Evolutionary conservation across 2,888 invertebrate species (phyloP).

Genomic region (Diarsia brunnea): DNA sequence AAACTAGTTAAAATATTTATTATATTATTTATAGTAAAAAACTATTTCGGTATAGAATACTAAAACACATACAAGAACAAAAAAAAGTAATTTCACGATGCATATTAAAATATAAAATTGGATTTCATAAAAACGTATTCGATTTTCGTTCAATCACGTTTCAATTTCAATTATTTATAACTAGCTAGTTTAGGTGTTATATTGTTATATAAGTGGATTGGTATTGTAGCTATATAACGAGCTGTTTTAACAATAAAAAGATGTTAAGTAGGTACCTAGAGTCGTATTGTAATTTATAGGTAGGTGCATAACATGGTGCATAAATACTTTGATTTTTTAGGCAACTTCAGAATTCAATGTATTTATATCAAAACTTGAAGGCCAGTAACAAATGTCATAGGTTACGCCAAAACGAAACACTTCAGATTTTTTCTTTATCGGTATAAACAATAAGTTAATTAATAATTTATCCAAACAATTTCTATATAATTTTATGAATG

Average conservation of each 20-base stretch:
- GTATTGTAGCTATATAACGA: conserved; percentile 14
- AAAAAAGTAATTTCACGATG: conserved; percentile 19
- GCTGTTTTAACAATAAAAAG: conserved; percentile 18
- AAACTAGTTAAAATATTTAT: conserved; percentile 38
- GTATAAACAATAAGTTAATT: no score
- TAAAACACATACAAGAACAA: not conserved
- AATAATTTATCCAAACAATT: no score
- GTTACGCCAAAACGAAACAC: no score
- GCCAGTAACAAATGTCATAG: not conserved
- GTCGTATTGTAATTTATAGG: not conserved
- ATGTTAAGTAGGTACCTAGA: not conserved
- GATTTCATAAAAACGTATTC: conserved; percentile 48
- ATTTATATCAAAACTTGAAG: not conserved
- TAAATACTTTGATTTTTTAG: not conserved
- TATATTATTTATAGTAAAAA: conserved; percentile 19
- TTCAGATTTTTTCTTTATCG: no score
- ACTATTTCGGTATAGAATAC: conserved; percentile 24
- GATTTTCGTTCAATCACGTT: conserved; percentile 43
- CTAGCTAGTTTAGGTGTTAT: conserved; percentile 16
- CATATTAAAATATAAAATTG: conserved; percentile 51
- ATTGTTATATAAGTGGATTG: conserved; percentile 2
- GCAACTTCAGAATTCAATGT: not conserved
- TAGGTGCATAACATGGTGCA: not conserved
- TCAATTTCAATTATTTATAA: conserved; percentile 33
- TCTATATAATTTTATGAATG: no score